Evolutionary conservation across 2,888 invertebrate species (phyloP).

Genomic region (Nipponacmea schrenckii): DNA sequence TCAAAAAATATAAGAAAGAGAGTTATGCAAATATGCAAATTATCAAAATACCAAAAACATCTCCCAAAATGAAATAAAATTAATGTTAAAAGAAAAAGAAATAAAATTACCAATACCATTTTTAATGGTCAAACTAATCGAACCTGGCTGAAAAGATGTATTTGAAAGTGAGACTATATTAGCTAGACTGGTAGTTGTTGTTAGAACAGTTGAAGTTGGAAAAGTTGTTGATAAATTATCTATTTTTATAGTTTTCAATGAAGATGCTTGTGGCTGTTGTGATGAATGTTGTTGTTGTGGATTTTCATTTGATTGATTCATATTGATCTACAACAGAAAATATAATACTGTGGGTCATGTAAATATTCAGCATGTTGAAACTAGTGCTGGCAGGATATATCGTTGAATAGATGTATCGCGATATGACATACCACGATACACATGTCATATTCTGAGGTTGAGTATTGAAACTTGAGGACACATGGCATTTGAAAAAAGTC

Average conservation of each 20-base stretch:
- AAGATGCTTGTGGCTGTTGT: constrained; percentile 1
- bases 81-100: background rate
- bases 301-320: constrained; percentile 10
- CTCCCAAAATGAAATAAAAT: background rate
- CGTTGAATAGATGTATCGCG: too few species aligned
- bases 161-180: constrained; percentile 11
- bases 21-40: background rate
- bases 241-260: too few species aligned
- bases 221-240: constrained; percentile 2
- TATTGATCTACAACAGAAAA: constrained; percentile 18
- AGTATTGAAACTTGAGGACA: too few species aligned
- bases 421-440: too few species aligned
- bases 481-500: too few species aligned
- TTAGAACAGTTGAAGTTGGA: constrained; percentile 4
- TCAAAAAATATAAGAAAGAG: too few species aligned
- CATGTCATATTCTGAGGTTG: too few species aligned
- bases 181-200: constrained; percentile 5
- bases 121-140: constrained; percentile 43
- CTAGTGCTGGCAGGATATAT: too few species aligned
- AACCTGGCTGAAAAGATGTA: constrained; percentile 26
- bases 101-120: constrained; percentile 34
- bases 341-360: too few species aligned
- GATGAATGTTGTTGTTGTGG: constrained; percentile 9
- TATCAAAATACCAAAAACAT: background rate
- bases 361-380: too few species aligned